These are phyloP conservation scores for Paraplagusia blochii DNA, from an alignment of 2,113 vertebrate species.

Conservation along the genomic window DNA sequence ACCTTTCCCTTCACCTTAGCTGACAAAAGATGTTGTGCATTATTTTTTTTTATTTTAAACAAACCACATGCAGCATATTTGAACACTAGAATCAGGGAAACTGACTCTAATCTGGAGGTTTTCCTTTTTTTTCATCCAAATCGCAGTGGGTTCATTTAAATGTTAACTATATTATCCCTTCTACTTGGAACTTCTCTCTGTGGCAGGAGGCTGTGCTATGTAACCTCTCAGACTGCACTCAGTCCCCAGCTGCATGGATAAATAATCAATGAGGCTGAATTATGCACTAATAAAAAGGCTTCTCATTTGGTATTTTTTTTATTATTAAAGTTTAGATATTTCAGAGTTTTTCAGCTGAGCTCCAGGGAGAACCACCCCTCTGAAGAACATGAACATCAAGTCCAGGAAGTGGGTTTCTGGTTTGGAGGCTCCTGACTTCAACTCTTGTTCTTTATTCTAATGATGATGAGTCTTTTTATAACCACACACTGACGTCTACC, in stretches of 20 bases:
- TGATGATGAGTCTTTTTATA: conserved; percentile 2
- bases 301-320: conserved; percentile 59
- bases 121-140: too few relatives aligned
- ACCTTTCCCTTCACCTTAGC: too few relatives aligned
- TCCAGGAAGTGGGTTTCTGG: not conserved
- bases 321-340: conserved; percentile 60
- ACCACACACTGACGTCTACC: not conserved
- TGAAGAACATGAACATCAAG: conserved; percentile 9
- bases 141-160: conserved; percentile 30
- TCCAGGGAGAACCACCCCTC: conserved; percentile 2
- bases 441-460: not conserved
- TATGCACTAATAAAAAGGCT: conserved; percentile 67
- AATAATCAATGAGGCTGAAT: conserved; percentile 69
- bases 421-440: conserved; percentile 6
- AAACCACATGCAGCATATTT: too few relatives aligned
- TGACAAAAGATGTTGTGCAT: too few relatives aligned
- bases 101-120: too few relatives aligned
- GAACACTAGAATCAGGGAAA: too few relatives aligned
- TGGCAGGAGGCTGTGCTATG: conserved; percentile 33
- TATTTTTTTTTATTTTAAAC: too few relatives aligned
- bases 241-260: conserved; percentile 45
- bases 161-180: conserved; percentile 13
- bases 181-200: conserved; percentile 48
- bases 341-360: conserved; percentile 30
- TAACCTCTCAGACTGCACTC: conserved; percentile 60